phyloP scores from a whole-genome alignment of 2,888 invertebrate genomes.

The Julus scandinavius region DNA sequence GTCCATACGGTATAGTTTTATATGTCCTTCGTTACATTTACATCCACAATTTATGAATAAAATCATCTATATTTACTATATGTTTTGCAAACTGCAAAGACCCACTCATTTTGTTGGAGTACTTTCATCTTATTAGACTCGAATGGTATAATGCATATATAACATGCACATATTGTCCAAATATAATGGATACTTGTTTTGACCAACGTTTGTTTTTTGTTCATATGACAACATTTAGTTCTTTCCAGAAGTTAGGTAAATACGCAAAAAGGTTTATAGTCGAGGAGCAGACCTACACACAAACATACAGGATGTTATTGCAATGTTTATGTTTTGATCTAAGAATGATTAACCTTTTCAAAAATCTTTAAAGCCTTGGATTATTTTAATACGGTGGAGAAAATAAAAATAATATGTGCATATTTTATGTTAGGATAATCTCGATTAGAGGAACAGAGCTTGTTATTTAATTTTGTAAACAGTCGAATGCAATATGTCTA shows the following conservation, averaged over 20 bases:
- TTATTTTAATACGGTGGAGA: not conserved
- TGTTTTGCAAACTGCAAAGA: not conserved
- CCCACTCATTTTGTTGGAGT: not conserved
- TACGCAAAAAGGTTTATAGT: not conserved
- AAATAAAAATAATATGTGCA: not conserved
- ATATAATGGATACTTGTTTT: not conserved
- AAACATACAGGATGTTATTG: no score
- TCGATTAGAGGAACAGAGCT: not conserved
- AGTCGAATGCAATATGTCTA: not conserved
- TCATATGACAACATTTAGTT: not conserved
- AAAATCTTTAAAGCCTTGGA: not conserved
- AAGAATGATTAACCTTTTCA: not conserved
- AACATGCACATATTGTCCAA: not conserved
- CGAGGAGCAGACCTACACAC: not conserved
- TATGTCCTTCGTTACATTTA: not conserved
- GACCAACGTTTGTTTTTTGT: not conserved
- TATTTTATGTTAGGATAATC: constrained; percentile 6
- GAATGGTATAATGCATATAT: no score
- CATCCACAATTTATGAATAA: not conserved
- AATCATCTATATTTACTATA: no score
- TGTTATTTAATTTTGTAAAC: not conserved
- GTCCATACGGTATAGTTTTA: not conserved
- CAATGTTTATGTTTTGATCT: no score
- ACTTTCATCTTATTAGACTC: no score
- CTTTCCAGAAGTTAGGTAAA: not conserved